Percentiles rank a stretch among this genome's conserved stretches.
Evolutionary conservation across 2,113 vertebrate genomes (phyloP).

Genomic region (Saguinus imperator): DNA sequence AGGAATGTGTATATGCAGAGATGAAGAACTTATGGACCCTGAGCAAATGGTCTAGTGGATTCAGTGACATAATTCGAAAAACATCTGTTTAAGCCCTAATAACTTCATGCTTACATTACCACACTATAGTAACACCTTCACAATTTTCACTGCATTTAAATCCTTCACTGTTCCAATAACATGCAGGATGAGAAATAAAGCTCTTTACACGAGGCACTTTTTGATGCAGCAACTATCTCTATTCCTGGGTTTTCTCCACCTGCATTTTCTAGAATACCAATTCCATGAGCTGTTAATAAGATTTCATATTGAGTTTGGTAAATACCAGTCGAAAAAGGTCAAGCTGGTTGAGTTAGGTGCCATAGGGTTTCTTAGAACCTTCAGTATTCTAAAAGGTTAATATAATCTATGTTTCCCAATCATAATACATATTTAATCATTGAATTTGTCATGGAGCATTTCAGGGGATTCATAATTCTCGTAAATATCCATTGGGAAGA

Average conservation of each 20-base stretch:
- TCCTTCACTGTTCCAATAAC: not conserved
- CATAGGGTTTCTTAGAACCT: not conserved
- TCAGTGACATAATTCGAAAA: not conserved
- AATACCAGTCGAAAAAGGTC: not conserved
- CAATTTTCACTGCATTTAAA: not conserved
- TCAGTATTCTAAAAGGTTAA: not conserved
- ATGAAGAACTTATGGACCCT: not conserved
- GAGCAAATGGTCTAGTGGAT: not conserved
- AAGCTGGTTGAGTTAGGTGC: not conserved
- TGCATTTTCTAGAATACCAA: not conserved
- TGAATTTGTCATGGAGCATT: not conserved
- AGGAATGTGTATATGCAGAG: not conserved
- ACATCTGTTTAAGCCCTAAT: not conserved
- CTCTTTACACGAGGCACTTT: not conserved
- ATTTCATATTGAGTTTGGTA: conserved; percentile 1
- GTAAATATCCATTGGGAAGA: not conserved
- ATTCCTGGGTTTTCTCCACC: not conserved
- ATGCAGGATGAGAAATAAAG: not conserved
- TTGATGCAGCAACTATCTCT: not conserved
- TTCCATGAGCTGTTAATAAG: not conserved
- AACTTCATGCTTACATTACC: not conserved
- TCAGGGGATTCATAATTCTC: not conserved
- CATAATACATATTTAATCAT: not conserved
- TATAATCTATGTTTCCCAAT: not conserved
- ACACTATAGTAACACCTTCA: not conserved